Evolutionary conservation across 2,113 vertebrate genomes (phyloP).

Genomic region (Pipa parva): DNA sequence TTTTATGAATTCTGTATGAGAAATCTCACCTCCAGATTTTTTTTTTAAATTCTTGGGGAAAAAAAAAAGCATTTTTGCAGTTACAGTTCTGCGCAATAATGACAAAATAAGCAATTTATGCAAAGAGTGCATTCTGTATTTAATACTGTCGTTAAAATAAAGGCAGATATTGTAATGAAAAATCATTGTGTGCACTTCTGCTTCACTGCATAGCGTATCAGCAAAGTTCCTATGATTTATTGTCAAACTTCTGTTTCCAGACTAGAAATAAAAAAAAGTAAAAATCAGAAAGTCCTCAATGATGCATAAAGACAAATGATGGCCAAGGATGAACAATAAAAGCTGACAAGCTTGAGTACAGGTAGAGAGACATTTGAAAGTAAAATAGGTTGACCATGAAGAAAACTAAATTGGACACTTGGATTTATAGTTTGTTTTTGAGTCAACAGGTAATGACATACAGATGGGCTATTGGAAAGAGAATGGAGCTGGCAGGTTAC

Average conservation of each 20-base stretch:
- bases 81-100: too few species aligned
- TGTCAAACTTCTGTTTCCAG: not conserved
- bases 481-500: slow-evolving; percentile 29
- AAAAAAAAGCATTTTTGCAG: too few species aligned
- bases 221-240: not conserved
- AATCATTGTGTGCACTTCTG: too few species aligned
- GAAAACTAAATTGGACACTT: slow-evolving; percentile 10
- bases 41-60: too few species aligned
- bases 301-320: not conserved
- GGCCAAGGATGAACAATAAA: not conserved
- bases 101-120: too few species aligned
- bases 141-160: too few species aligned
- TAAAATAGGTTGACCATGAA: slow-evolving; percentile 14
- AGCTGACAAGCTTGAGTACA: not conserved
- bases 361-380: not conserved
- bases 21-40: too few species aligned
- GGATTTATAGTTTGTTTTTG: slow-evolving; percentile 27
- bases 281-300: not conserved
- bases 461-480: slow-evolving; percentile 12
- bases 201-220: too few species aligned
- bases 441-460: slow-evolving; percentile 36
- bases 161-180: too few species aligned
- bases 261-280: not conserved
- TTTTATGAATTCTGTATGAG: too few species aligned
- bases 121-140: too few species aligned